Percentiles rank a stretch among this genome's conserved stretches.
These are phyloP conservation scores for Otus sunia DNA, from an alignment of 2,113 vertebrate genomes.

Conservation along the genomic window DNA sequence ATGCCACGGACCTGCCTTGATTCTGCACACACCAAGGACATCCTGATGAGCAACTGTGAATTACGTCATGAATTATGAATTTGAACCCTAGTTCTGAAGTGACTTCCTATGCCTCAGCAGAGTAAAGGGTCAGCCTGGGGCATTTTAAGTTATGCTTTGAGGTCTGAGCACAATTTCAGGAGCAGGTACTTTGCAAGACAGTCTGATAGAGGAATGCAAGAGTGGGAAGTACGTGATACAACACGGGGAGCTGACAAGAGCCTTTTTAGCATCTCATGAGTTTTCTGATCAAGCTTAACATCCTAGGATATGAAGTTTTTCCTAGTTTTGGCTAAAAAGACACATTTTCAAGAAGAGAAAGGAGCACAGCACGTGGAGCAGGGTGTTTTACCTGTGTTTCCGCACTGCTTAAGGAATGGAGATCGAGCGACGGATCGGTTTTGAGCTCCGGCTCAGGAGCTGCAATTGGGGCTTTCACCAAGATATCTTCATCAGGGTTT, in stretches of 20 bases:
- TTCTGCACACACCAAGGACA: neutral
- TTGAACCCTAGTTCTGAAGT: neutral
- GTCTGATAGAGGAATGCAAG: neutral
- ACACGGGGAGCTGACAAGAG: neutral
- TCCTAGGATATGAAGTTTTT: neutral
- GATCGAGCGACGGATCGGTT: conserved; percentile 87
- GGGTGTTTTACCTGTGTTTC: conserved; percentile 87
- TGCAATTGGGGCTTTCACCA: conserved; percentile 93
- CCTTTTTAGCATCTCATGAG: neutral
- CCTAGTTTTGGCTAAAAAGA: neutral
- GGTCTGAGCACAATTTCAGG: neutral
- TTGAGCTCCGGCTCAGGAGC: conserved; percentile 94
- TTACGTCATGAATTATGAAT: neutral
- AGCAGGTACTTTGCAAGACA: neutral
- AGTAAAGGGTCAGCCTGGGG: accelerated
- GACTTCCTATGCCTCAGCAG: neutral
- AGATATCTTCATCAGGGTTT: conserved; percentile 71
- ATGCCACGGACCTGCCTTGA: neutral
- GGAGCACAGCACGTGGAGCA: accelerated
- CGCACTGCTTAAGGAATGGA: conserved; percentile 91
- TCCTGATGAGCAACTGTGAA: accelerated
- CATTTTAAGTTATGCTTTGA: neutral
- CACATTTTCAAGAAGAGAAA: neutral
- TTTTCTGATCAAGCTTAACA: neutral
- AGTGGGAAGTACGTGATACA: neutral